A percentile compares a stretch with the other conserved stretches of the same genome.
Conservation (phyloP, 2,888 invertebrate genomes). For the Ormia ochracea region DNA sequence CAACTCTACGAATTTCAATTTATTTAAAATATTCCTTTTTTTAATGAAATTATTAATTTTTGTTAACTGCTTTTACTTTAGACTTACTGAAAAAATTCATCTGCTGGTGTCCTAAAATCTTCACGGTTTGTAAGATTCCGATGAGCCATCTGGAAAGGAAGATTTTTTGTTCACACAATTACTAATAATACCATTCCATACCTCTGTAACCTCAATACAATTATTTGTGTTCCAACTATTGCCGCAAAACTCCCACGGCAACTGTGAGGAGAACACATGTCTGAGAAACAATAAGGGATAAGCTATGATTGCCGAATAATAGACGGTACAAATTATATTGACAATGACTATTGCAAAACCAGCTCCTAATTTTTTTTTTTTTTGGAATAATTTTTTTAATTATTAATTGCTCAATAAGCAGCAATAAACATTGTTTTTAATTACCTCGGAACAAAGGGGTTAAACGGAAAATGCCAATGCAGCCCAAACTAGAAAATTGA, state of each 20-base stretch:
- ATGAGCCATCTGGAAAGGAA: slow-evolving; percentile 60
- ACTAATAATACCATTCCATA: slow-evolving; percentile 18
- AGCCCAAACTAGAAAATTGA: slow-evolving; percentile 89
- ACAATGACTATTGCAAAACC: slow-evolving; percentile 89
- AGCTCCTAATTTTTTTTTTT: slow-evolving; percentile 82
- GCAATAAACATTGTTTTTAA: neutral
- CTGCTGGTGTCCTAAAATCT: slow-evolving; percentile 81
- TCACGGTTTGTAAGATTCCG: slow-evolving; percentile 64
- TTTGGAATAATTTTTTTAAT: slow-evolving; percentile 36
- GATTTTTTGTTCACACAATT: neutral
- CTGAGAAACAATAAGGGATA: slow-evolving; percentile 88
- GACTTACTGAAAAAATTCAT: slow-evolving; percentile 89
- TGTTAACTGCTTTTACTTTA: neutral
- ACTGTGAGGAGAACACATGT: slow-evolving; percentile 81
- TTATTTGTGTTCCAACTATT: slow-evolving; percentile 89
- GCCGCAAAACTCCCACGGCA: slow-evolving; percentile 88
- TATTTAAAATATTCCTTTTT: no score
- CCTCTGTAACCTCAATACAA: slow-evolving; percentile 79
- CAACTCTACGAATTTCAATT: no score
- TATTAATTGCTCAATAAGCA: no score
- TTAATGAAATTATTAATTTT: neutral
- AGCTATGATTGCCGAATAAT: slow-evolving; percentile 90
- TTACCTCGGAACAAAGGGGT: slow-evolving; percentile 91
- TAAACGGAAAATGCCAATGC: slow-evolving; percentile 87
- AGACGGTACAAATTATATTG: slow-evolving; percentile 87